These are phyloP conservation scores for Bibio marci DNA, from an alignment of 2,888 invertebrate genomes.

Conservation along the genomic window DNA sequence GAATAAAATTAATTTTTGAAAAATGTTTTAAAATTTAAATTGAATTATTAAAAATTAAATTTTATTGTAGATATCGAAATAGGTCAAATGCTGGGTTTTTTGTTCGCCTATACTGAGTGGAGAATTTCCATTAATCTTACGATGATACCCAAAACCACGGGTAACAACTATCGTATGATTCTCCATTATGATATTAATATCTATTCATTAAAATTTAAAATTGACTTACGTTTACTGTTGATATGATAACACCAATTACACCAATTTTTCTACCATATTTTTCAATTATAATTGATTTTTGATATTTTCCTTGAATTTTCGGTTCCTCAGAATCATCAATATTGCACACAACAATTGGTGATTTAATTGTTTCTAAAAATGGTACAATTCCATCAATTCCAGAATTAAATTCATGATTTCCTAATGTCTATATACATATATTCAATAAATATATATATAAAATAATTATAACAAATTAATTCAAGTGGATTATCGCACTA, in stretches of 20 bases:
- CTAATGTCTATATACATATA: slow-evolving; percentile 56
- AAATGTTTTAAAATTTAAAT: neutral
- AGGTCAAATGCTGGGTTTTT: no score
- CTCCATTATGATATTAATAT: no score
- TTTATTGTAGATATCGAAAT: slow-evolving; percentile 13
- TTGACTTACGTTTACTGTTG: slow-evolving; percentile 43
- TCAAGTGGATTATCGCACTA: no score
- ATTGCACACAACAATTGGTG: slow-evolving; percentile 57
- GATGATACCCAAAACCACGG: no score
- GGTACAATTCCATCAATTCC: slow-evolving; percentile 52
- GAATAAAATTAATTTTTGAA: no score
- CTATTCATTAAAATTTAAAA: neutral
- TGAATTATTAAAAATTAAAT: no score
- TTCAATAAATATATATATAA: slow-evolving; percentile 24
- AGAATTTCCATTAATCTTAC: no score
- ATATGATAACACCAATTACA: slow-evolving; percentile 57
- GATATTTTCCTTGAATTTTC: slow-evolving; percentile 37
- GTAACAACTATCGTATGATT: no score
- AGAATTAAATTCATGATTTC: slow-evolving; percentile 79
- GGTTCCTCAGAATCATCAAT: slow-evolving; percentile 55
- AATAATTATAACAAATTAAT: slow-evolving; percentile 59
- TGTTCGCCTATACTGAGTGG: no score
- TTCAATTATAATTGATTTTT: slow-evolving; percentile 45
- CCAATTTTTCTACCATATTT: slow-evolving; percentile 50
- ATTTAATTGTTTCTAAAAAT: slow-evolving; percentile 42